phyloP scores from a whole-genome alignment of 2,113 vertebrate genomes.

The Saiga tatarica region DNA sequence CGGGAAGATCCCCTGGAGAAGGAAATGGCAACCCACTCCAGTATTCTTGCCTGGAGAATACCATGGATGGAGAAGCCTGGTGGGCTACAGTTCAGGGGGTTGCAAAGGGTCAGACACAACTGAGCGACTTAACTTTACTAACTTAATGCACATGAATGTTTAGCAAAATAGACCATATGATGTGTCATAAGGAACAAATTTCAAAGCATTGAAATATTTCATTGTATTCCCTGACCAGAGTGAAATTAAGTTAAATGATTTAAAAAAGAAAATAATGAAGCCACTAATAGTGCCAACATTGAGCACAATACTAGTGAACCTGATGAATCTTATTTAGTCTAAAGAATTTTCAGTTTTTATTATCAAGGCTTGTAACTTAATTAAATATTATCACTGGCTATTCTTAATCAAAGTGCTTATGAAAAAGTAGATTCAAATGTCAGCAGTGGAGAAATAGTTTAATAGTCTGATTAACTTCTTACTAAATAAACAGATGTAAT shows the following conservation, averaged over 20 bases:
- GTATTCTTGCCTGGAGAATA: no score
- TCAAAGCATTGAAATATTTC: neutral
- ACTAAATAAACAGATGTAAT: conserved; percentile 46
- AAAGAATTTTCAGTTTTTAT: neutral
- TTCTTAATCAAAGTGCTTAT: neutral
- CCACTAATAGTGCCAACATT: neutral
- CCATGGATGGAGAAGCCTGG: no score
- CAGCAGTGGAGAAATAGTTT: conserved; percentile 9
- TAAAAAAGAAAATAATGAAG: neutral
- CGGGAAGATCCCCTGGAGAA: no score
- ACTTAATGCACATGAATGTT: neutral
- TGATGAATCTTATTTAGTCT: neutral
- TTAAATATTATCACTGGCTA: neutral
- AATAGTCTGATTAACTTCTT: conserved; percentile 10
- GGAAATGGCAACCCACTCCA: no score
- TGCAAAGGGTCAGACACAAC: no score
- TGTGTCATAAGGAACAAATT: neutral
- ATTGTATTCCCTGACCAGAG: neutral
- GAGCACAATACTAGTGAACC: neutral
- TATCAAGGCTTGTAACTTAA: neutral
- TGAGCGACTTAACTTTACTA: no score
- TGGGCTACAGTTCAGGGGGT: no score
- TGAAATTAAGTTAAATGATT: neutral
- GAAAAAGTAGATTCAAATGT: neutral
- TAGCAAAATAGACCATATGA: neutral